Evolutionary conservation across 2,888 invertebrate genomes (phyloP), one percentile per base, ranked within the genome.

Genomic region (Saturnia japonica): DNA sequence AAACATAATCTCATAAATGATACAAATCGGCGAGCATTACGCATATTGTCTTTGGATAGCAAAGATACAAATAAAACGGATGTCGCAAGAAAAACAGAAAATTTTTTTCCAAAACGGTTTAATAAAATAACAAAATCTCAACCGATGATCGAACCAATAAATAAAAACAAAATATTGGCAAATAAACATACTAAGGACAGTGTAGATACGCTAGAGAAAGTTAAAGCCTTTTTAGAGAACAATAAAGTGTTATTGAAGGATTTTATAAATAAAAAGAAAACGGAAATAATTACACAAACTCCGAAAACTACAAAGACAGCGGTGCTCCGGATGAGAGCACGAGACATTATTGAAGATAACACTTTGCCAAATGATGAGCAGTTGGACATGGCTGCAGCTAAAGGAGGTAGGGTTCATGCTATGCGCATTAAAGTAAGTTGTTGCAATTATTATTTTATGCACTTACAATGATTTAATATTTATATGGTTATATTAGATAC

Each of bases 371-470:
- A 47, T 68, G 77, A 79, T 1, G 75, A 78, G 12, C 72, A 82
- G 74, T 76, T 90, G 25, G 90, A 91, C 79, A 86, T 90, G 90
- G 82, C 87, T 16, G 85, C 88, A 0, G 91, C 89, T 0, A 78
- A 73, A 16, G 90, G 90, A 1, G 80, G 77, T 0, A 73, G 76
- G 25, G 66, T 90, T 1, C 76, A 84, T 57, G 25, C 70, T 6
- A 72, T 85, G 71, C 77, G 89, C 28, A 4, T 76, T 0, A 84
- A 83, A 82, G 89, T 88, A 74, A 40, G 11, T n/a, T 9, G 68
- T 12, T 40, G 19, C 9, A 19, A 62, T 62, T 34, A 34, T 62
- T 34, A 19, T 62, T 6, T 62, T 3, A 19, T 14, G 22, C 14
- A 62, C n/a, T n/a, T n/a, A n/a, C n/a, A n/a, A n/a, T 11, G 22